A percentile compares a stretch with the other conserved stretches of the same genome.
Evolutionary conservation across 92 coral and sea anemone genomes (phyloP).

Genomic region (Porites rus): DNA sequence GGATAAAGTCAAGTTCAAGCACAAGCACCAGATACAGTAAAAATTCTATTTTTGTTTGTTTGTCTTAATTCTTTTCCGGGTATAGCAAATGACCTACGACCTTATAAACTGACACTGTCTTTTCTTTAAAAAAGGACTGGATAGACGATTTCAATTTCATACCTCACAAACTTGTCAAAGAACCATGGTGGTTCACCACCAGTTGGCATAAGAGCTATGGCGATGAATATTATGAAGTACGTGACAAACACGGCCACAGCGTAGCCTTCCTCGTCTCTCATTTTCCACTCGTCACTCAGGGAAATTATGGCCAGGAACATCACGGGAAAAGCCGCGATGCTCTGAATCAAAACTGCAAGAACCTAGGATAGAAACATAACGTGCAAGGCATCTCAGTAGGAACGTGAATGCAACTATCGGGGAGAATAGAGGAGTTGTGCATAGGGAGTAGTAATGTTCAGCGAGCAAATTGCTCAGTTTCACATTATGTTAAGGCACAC

Average conservation of each 20-base stretch:
- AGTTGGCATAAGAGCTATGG: conserved; percentile 73
- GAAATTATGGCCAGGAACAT: conserved; percentile 75
- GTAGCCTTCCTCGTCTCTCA: conserved; percentile 33
- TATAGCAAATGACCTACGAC: not conserved
- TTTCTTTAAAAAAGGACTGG: not conserved
- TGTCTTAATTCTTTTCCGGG: no score
- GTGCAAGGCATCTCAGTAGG: not conserved
- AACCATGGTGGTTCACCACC: conserved; percentile 61
- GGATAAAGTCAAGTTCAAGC: no score
- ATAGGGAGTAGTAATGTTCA: no score
- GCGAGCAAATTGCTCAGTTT: no score
- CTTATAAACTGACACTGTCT: not conserved
- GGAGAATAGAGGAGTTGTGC: no score
- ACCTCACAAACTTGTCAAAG: conserved; percentile 66
- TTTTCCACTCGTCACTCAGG: conserved; percentile 36
- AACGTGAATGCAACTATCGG: no score
- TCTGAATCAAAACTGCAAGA: conserved; percentile 72
- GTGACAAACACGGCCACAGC: conserved; percentile 70
- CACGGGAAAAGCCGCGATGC: conserved; percentile 80
- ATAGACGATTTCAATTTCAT: not conserved
- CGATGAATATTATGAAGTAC: conserved; percentile 61
- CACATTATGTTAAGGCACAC: no score
- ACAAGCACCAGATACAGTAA: no score
- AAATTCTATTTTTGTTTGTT: no score
- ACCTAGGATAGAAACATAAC: conserved; percentile 44